Evolutionary conservation across 2,797 vertebrate genomes (phyloP), one percentile per base, ranked within the genome.

Genomic region (Darevskia nairensis): DNA sequence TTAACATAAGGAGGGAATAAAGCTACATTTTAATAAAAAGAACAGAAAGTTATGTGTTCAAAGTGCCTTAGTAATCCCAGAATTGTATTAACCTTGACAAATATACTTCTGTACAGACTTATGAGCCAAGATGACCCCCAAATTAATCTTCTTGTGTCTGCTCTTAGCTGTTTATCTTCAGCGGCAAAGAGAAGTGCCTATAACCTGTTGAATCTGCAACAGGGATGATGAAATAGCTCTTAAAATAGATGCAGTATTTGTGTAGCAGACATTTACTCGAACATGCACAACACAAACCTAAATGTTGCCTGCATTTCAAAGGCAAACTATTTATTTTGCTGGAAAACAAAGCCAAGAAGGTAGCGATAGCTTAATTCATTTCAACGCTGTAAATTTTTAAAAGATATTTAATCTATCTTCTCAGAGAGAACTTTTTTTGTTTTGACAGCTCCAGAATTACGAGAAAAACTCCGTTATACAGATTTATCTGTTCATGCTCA

Each of bases 161-260:
- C 61, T 83, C 80, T 82, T 76, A 83, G 82, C 41, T 71, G 69
- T 84, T 66, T 17, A 69, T 89, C 79, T 75, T 35, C 41, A 90
- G 32, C 19, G 75, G 82, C 35, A 83, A 80, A 32, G 8, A 80
- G 27, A 29, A 79, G 71, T 0, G 74, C 41, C 83, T 8, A 2
- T 55, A 91, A 81, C 68, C 71, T 5, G 0, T 21, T 19, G 86
- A 87, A 59, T 78, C 82, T 80, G 78, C 75, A 92, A 19, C 5
- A 82, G 15, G 59, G 32, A 92, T 91, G 92, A 95, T 89, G 90
- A 91, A 92, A 92, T 89, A 86, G 0, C 21, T 86, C 93, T 86
- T 87, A 89, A 93, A 95, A 93, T 86, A 94, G 77, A 92, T 84
- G 19, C 82, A 82, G 85, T 0, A n/a, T 83, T 90, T 90, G 89